Conservation (phyloP, 2,888 invertebrate genomes). For the Drosophila formosana region DNA sequence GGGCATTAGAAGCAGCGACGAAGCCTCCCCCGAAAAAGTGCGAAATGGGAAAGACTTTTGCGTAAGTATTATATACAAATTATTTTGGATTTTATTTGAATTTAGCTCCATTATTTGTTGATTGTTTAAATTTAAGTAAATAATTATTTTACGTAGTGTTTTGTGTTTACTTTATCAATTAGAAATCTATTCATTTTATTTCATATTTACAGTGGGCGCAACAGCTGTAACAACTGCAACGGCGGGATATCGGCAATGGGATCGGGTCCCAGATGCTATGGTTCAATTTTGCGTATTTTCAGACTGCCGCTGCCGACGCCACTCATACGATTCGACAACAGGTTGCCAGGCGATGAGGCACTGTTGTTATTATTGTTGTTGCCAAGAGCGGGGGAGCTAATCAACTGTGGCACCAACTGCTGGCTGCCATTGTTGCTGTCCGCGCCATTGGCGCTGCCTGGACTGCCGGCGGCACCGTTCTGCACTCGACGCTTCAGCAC, state of each 20-base stretch:
- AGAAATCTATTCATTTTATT: conserved; percentile 4
- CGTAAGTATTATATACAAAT: conserved; percentile 4
- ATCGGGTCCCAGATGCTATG: conserved; percentile 47
- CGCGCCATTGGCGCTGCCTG: conserved; percentile 38
- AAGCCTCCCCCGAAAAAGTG: conserved; percentile 30
- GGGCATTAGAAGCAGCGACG: conserved; percentile 39
- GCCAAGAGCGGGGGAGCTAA: conserved; percentile 36
- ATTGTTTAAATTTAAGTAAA: conserved; percentile 9
- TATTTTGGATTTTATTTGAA: not conserved
- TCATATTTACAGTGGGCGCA: conserved; percentile 63
- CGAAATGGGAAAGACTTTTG: not conserved
- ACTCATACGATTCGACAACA: conserved; percentile 39
- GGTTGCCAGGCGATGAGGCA: conserved; percentile 4
- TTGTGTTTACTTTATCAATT: conserved; percentile 1
- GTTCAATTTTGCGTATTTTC: conserved; percentile 78
- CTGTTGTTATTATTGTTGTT: not conserved
- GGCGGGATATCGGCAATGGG: conserved; percentile 49
- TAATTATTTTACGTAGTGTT: conserved; percentile 26
- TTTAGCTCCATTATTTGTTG: conserved; percentile 29
- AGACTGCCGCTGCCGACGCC: conserved; percentile 55
- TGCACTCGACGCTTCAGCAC: conserved; percentile 82
- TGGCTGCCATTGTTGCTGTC: conserved; percentile 25
- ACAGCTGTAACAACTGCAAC: conserved; percentile 61
- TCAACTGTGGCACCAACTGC: conserved; percentile 52
- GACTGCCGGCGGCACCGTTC: conserved; percentile 46